Evolutionary conservation across 2,797 vertebrate genomes (phyloP), one percentile per base, ranked within the genome.

Genomic region (Acestrorhynchus altus): DNA sequence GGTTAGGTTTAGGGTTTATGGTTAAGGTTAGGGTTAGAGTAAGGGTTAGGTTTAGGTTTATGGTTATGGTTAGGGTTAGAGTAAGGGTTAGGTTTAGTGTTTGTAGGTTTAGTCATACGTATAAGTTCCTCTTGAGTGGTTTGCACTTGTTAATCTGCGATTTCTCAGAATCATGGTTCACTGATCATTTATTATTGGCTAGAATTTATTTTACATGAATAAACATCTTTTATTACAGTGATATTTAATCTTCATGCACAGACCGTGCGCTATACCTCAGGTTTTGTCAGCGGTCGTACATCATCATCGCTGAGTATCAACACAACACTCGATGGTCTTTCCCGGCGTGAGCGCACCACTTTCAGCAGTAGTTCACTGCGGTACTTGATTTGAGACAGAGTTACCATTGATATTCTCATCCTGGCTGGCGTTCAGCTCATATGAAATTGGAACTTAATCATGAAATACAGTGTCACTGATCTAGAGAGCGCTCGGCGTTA

Each of bases 391-490:
- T 57, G 11, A 57, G 9, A 26, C 12, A 28, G 28, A 60, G 57
- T 35, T 35, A 60, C 42, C 59, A 73, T 63, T 74, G 70, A 74
- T 77, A 67, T 83, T 54, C 57, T 56, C 60, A 24, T 24, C 47
- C 52, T 79, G 31, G 51, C 57, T 56, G 68, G 65, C 56, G 59
- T 51, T 31, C 39, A 46, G 44, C 46, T 60, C n/a, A 57, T 40
- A 69, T 35, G 70, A 64, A 35, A 46, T 77, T 51, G 49, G 69
- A 76, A 70, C 77, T 65, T 73, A 77, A 64, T 72, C 65, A 69
- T 76, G 73, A 60, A 74, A 73, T 70, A 49, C 52, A 24, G 52
- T 59, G 54, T 73, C 77, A 71, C 61, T 67, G 72, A 61, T 76
- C 68, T 61, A 56, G 73, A 22, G 51, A 56, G 73, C 35, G 61